Evolutionary conservation across 1,140 invertebrate genomes (phyloP), one percentile per base, ranked within the genome.

Genomic region (Brachionus rotundiformis): DNA sequence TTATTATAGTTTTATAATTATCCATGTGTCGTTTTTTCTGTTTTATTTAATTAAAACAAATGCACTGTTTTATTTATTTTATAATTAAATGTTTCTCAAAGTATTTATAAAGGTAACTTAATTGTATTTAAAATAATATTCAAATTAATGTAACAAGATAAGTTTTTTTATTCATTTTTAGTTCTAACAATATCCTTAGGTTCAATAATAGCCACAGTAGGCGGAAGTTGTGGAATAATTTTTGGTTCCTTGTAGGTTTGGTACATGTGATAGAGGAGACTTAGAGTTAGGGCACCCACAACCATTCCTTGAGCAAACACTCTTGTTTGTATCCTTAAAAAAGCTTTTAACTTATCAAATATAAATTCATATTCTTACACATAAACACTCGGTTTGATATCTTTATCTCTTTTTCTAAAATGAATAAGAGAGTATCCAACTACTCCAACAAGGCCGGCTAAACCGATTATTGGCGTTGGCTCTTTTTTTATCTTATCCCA

Each of bases 401-500:
- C 25, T 41, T 41, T 19, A 41, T 44, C 16, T 44, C 36, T 41
- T 27, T 73, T 73, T n/a, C 16, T 27, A 41, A 41, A 73, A 27
- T 73, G 68, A 44, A 44, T 44, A n/a, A 73, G 8, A 25, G 68
- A 73, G 25, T 73, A 73, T 19, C 68, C 68, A 4, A 73, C 68
- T 13, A 73, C 68, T 44, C 68, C 68, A 3, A 10, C 36, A 10
- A 73, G 19, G 44, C 68, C 68, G 10, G 68, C 68, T 13, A 73
- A 23, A 29, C 68, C 68, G 3, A 73, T 47, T 13, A 73, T 25
- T 16, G 68, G 68, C 29, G 68, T 44, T 73, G 68, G 68, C 1
- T 73, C 68, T 73, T 73, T 44, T 73, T 73, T 73, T 27, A 73
- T 73, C 25, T 73, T 73, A 27, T 73, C 68, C 33, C 25, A 19